Percentiles rank a stretch among this genome's conserved stretches.
These are phyloP conservation scores for Hydrotaea cyrtoneurina DNA, from an alignment of 2,888 invertebrate species.

Conservation along the genomic window DNA sequence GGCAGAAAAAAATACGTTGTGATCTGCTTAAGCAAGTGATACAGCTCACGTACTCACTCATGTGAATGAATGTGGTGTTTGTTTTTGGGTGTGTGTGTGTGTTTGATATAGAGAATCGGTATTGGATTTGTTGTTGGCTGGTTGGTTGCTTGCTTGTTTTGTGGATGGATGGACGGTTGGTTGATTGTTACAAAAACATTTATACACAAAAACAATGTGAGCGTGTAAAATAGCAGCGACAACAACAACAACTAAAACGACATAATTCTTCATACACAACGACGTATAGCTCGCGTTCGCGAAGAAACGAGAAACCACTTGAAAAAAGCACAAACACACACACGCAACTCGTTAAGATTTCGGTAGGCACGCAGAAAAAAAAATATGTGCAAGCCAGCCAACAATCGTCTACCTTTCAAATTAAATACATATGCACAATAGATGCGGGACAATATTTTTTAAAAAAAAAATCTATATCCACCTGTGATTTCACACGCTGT, in stretches of 20 bases:
- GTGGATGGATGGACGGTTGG: conserved; percentile 34
- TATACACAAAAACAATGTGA: conserved; percentile 6
- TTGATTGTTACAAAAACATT: conserved; percentile 29
- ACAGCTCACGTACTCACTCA: conserved; percentile 74
- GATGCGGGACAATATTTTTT: neutral
- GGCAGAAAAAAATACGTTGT: neutral
- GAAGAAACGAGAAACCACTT: conserved; percentile 57
- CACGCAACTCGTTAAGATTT: conserved; percentile 79
- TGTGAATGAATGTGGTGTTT: conserved; percentile 12
- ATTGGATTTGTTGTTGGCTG: neutral
- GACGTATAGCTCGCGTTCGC: conserved; percentile 1
- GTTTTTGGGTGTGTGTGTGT: neutral
- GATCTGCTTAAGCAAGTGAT: conserved; percentile 72
- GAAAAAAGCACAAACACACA: conserved; percentile 73
- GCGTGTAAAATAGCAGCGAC: conserved; percentile 33
- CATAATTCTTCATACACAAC: conserved; percentile 54
- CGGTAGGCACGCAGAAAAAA: conserved; percentile 72
- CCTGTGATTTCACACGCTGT: neutral
- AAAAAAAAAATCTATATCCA: neutral
- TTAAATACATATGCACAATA: neutral
- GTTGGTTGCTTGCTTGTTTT: too few relatives aligned
- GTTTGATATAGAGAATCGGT: conserved; percentile 9
- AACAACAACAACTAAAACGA: conserved; percentile 68
- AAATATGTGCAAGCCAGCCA: neutral
- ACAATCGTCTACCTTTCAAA: conserved; percentile 43